These are phyloP conservation scores for Caenorhabditis elegans DNA, from an alignment of 1,140 invertebrate species.

Conservation along the genomic window WBcel235 BX284604.4:4609001-4609500, in stretches of 20 bases:
- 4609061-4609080: neutral
- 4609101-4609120: neutral
- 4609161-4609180: neutral
- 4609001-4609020: conserved; percentile 43
- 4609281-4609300: no score
- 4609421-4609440: no score
- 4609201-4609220: conserved; percentile 2
- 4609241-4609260: no score
- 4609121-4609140: neutral
- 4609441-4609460: no score
- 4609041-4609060: neutral
- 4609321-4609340: no score
- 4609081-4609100: neutral
- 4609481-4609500: neutral
- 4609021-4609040: conserved; percentile 25
- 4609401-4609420: no score
- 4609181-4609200: neutral
- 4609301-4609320: no score
- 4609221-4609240: neutral
- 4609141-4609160: neutral
- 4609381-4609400: no score
- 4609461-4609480: no score
- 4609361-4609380: no score
- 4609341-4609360: no score
- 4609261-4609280: no score